Percentiles rank a stretch among this genome's conserved stretches.
Conservation (phyloP, 2,113 vertebrate species). For the Forbesichthys agassizii region DNA sequence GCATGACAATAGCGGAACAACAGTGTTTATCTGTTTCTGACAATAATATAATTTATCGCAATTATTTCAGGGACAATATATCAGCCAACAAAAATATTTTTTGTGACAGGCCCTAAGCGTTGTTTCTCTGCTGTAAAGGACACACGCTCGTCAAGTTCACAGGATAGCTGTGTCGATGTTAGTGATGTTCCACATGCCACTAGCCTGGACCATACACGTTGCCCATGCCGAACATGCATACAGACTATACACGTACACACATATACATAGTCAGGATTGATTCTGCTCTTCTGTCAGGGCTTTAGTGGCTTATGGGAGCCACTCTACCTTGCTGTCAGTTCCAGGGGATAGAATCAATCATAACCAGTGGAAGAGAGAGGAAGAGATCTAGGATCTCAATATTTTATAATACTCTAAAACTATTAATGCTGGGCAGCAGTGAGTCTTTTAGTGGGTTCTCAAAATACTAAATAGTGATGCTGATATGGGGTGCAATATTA, state of each 20-base stretch:
- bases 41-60: too few relatives aligned
- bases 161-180: slow-evolving; percentile 44
- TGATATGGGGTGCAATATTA: too few relatives aligned
- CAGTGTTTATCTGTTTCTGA: too few relatives aligned
- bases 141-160: slow-evolving; percentile 5
- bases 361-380: background rate
- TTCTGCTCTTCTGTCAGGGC: background rate
- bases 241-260: too few relatives aligned
- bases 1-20: too few relatives aligned
- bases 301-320: background rate
- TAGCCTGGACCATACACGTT: slow-evolving; percentile 20
- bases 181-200: slow-evolving; percentile 18
- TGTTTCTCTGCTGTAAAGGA: slow-evolving; percentile 14
- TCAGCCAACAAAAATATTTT: too few relatives aligned
- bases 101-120: background rate
- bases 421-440: background rate
- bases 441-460: too few relatives aligned
- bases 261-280: background rate
- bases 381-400: background rate
- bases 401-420: background rate
- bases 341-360: background rate
- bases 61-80: too few relatives aligned
- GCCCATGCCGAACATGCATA: background rate
- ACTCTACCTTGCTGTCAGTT: background rate
- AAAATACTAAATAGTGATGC: too few relatives aligned